Conservation (phyloP, 2,888 invertebrate species). For the Zelleria hepariella region DNA sequence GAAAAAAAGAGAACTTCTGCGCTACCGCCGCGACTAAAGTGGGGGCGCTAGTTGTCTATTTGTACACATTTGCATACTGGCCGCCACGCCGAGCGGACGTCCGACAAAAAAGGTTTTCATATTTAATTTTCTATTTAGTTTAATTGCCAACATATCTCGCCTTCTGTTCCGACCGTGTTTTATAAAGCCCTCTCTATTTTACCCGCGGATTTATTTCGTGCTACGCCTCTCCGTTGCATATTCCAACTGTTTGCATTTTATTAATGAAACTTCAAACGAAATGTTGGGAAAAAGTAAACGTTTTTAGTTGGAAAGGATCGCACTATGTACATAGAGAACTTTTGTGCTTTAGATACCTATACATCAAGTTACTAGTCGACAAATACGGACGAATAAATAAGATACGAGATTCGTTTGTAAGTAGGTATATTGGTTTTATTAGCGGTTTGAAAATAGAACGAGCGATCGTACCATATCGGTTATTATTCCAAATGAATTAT, state of each 20-base stretch:
- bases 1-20: not conserved
- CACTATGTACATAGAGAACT: not conserved
- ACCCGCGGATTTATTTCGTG: not conserved
- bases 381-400: too few relatives aligned
- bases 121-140: slow-evolving; percentile 60
- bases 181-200: slow-evolving; percentile 10
- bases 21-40: not conserved
- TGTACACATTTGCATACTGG: slow-evolving; percentile 51
- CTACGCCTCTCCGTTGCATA: not conserved
- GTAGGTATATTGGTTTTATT: too few relatives aligned
- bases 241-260: not conserved
- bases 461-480: too few relatives aligned
- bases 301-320: not conserved
- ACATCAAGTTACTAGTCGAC: too few relatives aligned
- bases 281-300: not conserved
- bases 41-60: slow-evolving; percentile 29
- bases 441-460: too few relatives aligned
- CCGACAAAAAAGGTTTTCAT: slow-evolving; percentile 48
- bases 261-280: not conserved
- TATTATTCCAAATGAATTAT: too few relatives aligned
- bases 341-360: too few relatives aligned
- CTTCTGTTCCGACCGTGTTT: slow-evolving; percentile 27
- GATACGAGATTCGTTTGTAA: too few relatives aligned
- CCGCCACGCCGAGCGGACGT: slow-evolving; percentile 24
- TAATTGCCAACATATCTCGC: slow-evolving; percentile 53